Conservation (phyloP, 2,113 vertebrate species). For the Gadus macrocephalus region DNA sequence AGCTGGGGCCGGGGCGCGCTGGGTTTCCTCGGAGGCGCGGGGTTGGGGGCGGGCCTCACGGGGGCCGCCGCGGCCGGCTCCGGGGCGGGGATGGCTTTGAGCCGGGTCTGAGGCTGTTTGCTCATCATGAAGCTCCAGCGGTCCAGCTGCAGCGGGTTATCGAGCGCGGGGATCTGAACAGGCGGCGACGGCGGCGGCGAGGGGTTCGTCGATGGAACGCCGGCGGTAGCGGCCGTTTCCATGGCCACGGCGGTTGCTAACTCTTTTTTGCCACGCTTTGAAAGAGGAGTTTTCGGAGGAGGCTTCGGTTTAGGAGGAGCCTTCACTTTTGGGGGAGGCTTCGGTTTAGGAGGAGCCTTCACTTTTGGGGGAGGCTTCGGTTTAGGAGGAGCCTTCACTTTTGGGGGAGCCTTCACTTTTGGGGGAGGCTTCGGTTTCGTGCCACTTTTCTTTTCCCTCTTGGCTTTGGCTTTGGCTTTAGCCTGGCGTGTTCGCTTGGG, state of each 20-base stretch:
- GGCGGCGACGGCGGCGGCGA: not conserved
- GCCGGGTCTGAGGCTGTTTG: conserved; percentile 48
- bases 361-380: not conserved
- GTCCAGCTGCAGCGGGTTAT: not conserved
- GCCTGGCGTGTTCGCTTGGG: not conserved
- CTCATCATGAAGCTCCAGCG: conserved; percentile 64
- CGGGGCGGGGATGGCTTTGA: not conserved
- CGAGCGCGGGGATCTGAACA: not conserved
- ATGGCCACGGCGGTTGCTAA: not conserved
- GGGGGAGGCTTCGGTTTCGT: not conserved
- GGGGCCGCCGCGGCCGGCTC: conserved; percentile 28
- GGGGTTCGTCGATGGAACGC: conserved; percentile 6
- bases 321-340: no score
- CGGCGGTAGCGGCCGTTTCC: not conserved
- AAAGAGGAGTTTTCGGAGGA: not conserved
- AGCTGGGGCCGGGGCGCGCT: conserved; percentile 26
- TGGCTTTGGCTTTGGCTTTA: not conserved
- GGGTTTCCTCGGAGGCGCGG: conserved; percentile 36
- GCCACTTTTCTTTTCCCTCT: not conserved
- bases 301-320: not conserved
- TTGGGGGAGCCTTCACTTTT: no score
- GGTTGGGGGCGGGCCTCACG: conserved; percentile 21
- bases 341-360: not conserved
- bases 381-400: not conserved
- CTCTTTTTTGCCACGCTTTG: not conserved